Conservation (phyloP, 2,888 invertebrate species). For the Eristalis tenax region DNA sequence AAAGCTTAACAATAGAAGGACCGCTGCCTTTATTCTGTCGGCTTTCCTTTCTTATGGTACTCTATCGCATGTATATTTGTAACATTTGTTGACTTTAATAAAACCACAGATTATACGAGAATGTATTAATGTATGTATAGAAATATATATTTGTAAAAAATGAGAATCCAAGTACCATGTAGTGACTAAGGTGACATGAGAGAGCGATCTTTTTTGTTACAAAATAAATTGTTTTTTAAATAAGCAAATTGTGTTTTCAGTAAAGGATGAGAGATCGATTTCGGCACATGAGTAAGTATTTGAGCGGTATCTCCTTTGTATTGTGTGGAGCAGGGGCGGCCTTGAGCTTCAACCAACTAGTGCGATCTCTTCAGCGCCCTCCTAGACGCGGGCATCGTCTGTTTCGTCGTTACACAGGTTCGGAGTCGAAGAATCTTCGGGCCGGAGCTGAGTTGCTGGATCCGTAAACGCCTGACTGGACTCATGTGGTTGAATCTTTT, state of each 20-base stretch:
- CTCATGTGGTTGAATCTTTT: no score
- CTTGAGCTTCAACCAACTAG: no score
- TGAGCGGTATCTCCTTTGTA: no score
- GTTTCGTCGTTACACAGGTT: no score
- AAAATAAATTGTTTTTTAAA: slow-evolving; percentile 35
- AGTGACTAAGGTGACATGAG: slow-evolving; percentile 18
- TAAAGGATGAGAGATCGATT: neutral
- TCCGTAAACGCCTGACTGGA: no score
- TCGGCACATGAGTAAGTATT: neutral
- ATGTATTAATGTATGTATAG: slow-evolving; percentile 2
- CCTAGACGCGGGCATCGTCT: no score
- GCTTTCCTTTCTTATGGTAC: neutral
- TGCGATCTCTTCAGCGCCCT: no score
- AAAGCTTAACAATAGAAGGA: slow-evolving; percentile 23
- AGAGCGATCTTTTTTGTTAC: slow-evolving; percentile 43
- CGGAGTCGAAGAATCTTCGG: no score
- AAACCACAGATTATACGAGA: neutral
- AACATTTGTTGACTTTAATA: neutral
- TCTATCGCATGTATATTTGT: neutral
- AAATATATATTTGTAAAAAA: slow-evolving; percentile 23
- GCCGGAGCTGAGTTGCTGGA: no score
- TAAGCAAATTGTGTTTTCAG: neutral
- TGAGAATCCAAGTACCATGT: slow-evolving; percentile 21
- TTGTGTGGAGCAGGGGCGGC: no score
- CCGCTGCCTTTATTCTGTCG: slow-evolving; percentile 25